Evolutionary conservation across 2,113 vertebrate genomes (phyloP).

Genomic region (Scatophagus argus): DNA sequence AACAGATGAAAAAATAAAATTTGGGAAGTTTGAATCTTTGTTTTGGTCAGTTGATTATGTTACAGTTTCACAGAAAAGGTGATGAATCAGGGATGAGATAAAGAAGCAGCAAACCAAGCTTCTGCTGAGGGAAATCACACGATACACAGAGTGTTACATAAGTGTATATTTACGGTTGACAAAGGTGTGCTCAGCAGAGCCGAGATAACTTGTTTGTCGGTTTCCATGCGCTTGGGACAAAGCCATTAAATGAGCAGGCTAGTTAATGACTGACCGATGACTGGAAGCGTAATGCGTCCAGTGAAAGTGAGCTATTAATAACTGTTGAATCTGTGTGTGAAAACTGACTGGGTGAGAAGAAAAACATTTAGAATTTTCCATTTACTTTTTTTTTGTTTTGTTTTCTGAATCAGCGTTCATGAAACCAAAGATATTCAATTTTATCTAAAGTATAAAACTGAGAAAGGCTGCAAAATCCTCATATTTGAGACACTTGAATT

Average conservation of each 20-base stretch:
- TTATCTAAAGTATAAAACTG: background rate
- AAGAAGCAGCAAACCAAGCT: background rate
- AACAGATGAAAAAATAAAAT: slow-evolving; percentile 74
- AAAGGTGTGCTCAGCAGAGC: slow-evolving; percentile 1
- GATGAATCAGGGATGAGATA: background rate
- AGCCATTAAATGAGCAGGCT: background rate
- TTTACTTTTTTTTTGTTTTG: too few species aligned
- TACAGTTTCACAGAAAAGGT: background rate
- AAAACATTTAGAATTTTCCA: background rate
- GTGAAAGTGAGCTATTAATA: slow-evolving; percentile 21
- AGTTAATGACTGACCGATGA: slow-evolving; percentile 1
- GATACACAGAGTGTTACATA: background rate
- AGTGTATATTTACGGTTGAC: background rate
- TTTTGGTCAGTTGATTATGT: background rate
- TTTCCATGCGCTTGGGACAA: background rate
- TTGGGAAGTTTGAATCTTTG: slow-evolving; percentile 56
- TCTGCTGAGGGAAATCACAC: background rate
- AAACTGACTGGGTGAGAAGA: too few species aligned
- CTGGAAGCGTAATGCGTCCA: background rate
- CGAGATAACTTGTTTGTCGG: background rate
- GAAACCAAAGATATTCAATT: background rate
- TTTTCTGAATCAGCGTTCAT: background rate
- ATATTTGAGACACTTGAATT: background rate
- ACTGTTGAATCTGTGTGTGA: background rate
- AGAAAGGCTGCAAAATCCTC: background rate